Conservation (phyloP, 1,140 invertebrate species). For the Melanaphis sacchari region DNA sequence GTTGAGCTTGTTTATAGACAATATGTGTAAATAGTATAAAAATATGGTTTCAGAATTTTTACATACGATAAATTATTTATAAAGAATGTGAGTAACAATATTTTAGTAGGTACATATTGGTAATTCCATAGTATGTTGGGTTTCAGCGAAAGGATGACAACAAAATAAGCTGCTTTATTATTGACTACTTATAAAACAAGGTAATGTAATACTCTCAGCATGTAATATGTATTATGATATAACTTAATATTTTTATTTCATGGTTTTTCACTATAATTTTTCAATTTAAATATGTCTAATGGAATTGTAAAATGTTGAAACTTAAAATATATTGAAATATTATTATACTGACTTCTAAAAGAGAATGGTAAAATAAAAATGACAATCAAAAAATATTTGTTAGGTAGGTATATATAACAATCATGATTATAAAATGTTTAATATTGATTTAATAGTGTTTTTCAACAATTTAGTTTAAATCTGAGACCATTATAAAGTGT, state of each 20-base stretch:
- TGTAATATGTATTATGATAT: neutral
- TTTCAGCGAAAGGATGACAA: neutral
- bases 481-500: neutral
- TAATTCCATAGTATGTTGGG: neutral
- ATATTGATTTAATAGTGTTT: neutral
- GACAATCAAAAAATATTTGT: neutral
- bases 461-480: neutral
- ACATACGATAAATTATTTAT: neutral
- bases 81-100: neutral
- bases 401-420: neutral
- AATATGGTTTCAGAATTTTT: neutral
- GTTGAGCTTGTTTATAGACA: neutral
- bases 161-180: neutral
- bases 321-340: neutral
- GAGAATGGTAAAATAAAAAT: neutral
- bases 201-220: neutral
- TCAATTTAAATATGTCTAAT: neutral
- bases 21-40: neutral
- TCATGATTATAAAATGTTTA: neutral
- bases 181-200: neutral
- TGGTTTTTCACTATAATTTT: neutral
- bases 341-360: neutral
- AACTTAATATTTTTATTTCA: neutral
- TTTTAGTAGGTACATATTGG: neutral
- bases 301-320: neutral